Evolutionary conservation across 2,113 vertebrate species (phyloP), one percentile per base, ranked within the genome.

Genomic region (Salvelinus alpinus): DNA sequence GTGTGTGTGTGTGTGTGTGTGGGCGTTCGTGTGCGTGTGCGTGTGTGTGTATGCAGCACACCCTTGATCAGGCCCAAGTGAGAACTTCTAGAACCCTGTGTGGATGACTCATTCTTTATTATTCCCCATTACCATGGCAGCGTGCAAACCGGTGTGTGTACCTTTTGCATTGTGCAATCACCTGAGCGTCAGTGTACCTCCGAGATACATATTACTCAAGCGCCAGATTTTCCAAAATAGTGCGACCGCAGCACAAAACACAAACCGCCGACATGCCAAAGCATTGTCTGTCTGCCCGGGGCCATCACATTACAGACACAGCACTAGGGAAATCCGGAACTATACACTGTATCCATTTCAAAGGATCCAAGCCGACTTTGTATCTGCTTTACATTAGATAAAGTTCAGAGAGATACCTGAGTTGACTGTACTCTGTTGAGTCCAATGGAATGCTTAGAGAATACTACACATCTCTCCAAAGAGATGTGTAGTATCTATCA

Each of bases 111-210:
- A 76, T 12, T n/a, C 16, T 7, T 27, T 67, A 60, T 62, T 64
- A 24, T 51, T 73, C 16, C 22, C n/a, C 11, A 6, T 77, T 73
- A 54, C 74, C 75, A 64, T 70, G 71, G 75, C 22, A 80, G 72
- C 71, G 38, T 54, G 47, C 64, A 72, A 80, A 59, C 51, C 18
- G 18, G 27, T 20, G 13, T 60, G 7, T 38, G 8, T 62, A 5
- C 4, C 13, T 67, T n/a, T 14, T 67, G 65, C 29, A 18, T 27
- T 20, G 29, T n/a, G 4, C 5, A n/a, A 68, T 34, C 9, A 70
- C 68, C 68, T 70, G 34, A 22, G 38, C 68, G 34, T 69, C 25
- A 31, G 65, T 34, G 47, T 69, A 20, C 3, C 24, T 18, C 27
- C 20, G 60, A n/a, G 8, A 54, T 27, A 59, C 67, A 16, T 68